Evolutionary conservation across 2,797 vertebrate genomes (phyloP).

Genomic region (Sebastes itinus): DNA sequence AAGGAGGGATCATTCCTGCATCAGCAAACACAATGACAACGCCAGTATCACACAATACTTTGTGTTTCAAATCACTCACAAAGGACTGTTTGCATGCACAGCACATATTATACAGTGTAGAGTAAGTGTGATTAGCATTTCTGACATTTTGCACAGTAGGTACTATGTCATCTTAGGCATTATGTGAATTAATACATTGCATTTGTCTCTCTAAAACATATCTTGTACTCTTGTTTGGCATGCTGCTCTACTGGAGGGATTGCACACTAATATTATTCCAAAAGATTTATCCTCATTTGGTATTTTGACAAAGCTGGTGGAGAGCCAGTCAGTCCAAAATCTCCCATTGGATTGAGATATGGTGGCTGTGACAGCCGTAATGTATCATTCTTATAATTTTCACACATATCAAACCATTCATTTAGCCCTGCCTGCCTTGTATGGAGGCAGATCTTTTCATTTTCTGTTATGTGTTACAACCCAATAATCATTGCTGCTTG

Average conservation of each 20-base stretch:
- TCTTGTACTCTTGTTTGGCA: constrained; percentile 20
- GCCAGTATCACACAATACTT: background rate
- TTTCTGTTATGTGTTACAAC: background rate
- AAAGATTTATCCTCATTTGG: constrained; percentile 26
- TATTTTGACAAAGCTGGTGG: constrained; percentile 17
- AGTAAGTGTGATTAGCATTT: constrained; percentile 31
- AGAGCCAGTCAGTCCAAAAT: background rate
- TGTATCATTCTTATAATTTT: background rate
- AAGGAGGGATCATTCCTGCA: constrained; percentile 13
- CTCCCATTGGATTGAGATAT: background rate
- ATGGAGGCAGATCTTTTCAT: background rate
- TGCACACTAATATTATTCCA: background rate
- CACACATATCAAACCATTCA: background rate
- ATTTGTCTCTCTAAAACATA: constrained; percentile 22
- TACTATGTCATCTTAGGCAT: constrained; percentile 14
- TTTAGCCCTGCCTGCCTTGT: background rate
- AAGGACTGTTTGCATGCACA: background rate
- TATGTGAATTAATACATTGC: constrained; percentile 32
- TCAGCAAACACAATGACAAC: constrained; percentile 12
- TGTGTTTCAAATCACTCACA: background rate
- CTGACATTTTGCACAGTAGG: constrained; percentile 3
- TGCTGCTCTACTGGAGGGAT: background rate
- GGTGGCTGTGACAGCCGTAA: background rate
- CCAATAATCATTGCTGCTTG: background rate
- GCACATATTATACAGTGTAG: background rate